These are phyloP conservation scores for Cylas formicarius DNA, from an alignment of 1,140 invertebrate genomes.

Conservation along the genomic window DNA sequence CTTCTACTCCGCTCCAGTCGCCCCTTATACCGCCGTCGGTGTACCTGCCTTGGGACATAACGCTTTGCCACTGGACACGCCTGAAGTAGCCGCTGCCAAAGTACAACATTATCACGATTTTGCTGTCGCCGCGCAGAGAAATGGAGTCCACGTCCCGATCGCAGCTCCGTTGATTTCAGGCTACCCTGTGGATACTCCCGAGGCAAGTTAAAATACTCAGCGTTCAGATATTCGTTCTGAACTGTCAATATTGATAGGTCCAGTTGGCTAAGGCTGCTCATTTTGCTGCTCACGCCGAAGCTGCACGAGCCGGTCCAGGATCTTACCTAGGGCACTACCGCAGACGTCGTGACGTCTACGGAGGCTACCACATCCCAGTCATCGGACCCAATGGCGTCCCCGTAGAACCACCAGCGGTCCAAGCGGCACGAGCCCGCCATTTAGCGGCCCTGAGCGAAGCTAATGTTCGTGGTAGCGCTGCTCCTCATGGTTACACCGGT, in stretches of 20 bases:
- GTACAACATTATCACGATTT: conserved; percentile 53
- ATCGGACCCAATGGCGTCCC: conserved; percentile 35
- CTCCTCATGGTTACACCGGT: conserved; percentile 23
- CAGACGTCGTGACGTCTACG: conserved; percentile 22
- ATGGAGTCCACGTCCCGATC: conserved; percentile 36
- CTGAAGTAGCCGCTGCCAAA: conserved; percentile 57
- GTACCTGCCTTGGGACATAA: conserved; percentile 27
- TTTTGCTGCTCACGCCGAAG: conserved; percentile 49
- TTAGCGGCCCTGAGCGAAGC: conserved; percentile 49
- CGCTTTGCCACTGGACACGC: conserved; percentile 53
- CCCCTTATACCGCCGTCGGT: conserved; percentile 3
- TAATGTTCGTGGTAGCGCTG: conserved; percentile 10
- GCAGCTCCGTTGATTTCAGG: conserved; percentile 24
- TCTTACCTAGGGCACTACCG: conserved; percentile 28
- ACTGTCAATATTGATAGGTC: conserved; percentile 41
- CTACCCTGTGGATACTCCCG: conserved; percentile 43
- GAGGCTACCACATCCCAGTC: conserved; percentile 31
- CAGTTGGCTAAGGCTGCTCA: conserved; percentile 53
- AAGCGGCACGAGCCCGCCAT: conserved; percentile 51
- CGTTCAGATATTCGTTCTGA: conserved; percentile 6
- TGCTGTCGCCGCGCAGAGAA: conserved; percentile 47
- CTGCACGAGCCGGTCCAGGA: conserved; percentile 29
- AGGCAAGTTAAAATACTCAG: conserved; percentile 37
- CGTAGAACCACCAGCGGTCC: conserved; percentile 54
- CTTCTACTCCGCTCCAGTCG: conserved; percentile 32